Base-by-base conservation (phyloP, 2,888 invertebrate genomes). In the Azorinus chamasolen region DNA sequence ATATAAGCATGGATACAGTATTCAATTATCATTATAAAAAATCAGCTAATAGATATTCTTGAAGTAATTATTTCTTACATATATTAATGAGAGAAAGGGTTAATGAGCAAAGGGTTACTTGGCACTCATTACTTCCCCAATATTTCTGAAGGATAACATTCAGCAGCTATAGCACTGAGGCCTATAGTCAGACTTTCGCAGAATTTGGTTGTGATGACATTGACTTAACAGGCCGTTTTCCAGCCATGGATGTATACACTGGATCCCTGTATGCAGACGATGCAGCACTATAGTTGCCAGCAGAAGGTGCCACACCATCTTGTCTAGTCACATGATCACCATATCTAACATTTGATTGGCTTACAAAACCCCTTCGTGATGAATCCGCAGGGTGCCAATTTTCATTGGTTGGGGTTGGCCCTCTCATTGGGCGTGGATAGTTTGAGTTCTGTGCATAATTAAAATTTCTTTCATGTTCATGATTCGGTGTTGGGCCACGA, bases 171-270 rank as follows among this genome's bases (percentile, higher is more conserved):
- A 32, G 4, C 32, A 32, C 32, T 32, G 32, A 32, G n/a, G 43
- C 25, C 55, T 63, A 54, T 24, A 64, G 76, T 89, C 87, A 90
- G 43, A 90, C 90, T 86, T 90, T 90, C 2, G 90, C 89, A 12
- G 89, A 88, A 22, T 86, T 86, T 10, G 90, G 84, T 51, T 89
- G 87, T 46, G 89, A 86, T 24, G 86, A 65, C 32, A 86, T 70
- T 8, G 85, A 66, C 51, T 85, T 79, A 8, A 85, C 86, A 25
- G 83, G 79, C 46, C 87, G 74, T 70, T 85, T 86, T 24, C 83
- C 87, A 22, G 85, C 86, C 65, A 83, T 78, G n/a, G 84, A 65
- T 46, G 83, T 77, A 58, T 77, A 83, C 37, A 83, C 76, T 46
- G 88, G 85, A 46, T 86, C 85, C 59, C 85, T 85, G 71, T 89